These are phyloP conservation scores for Anabacerthia variegaticeps DNA, from an alignment of 2,797 vertebrate genomes.

Conservation along the genomic window DNA sequence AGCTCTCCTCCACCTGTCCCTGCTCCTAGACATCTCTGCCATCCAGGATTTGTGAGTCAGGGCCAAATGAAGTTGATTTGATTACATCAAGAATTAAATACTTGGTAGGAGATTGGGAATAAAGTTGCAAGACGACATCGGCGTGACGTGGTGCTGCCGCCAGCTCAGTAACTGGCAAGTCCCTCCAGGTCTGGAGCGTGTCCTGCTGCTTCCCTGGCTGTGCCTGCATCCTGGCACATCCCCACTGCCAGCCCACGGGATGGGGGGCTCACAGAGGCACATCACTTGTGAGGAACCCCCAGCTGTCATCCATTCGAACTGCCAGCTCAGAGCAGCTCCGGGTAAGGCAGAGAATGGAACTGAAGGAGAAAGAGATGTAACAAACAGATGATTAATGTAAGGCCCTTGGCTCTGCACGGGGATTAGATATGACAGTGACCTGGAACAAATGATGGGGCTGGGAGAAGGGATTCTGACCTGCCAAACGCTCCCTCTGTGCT, in stretches of 20 bases:
- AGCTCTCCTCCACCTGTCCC: background rate
- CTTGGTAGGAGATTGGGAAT: background rate
- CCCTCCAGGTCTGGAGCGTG: background rate
- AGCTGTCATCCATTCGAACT: background rate
- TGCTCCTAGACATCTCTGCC: background rate
- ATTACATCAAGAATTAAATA: background rate
- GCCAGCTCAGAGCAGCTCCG: background rate
- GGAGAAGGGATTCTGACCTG: background rate
- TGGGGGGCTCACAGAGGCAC: background rate
- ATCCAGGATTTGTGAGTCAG: background rate
- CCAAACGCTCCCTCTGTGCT: fast-evolving
- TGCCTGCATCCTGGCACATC: fast-evolving
- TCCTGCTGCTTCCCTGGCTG: background rate
- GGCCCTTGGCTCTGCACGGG: background rate
- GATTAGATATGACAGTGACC: background rate
- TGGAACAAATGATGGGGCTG: background rate
- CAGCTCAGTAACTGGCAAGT: background rate
- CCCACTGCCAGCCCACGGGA: fast-evolving
- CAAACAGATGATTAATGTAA: background rate
- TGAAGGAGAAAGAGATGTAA: background rate
- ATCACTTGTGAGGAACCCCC: background rate
- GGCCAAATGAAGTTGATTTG: background rate
- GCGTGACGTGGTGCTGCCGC: fast-evolving
- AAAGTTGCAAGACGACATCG: background rate
- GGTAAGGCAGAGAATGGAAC: background rate